phyloP scores from a whole-genome alignment of 2,113 vertebrate species.

The Patagioenas fasciata region DNA sequence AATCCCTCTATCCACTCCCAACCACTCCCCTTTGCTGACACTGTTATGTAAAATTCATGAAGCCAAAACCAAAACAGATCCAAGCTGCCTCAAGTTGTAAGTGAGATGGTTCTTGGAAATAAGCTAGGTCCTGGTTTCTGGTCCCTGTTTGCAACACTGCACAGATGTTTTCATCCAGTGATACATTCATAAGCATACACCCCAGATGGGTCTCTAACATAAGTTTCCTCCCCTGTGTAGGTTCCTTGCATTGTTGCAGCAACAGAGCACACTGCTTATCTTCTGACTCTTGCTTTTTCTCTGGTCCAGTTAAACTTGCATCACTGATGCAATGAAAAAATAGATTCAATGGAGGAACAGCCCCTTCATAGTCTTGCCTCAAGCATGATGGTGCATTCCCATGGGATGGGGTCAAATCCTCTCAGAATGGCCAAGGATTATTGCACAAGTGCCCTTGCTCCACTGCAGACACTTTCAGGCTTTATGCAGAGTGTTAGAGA shows the following conservation, averaged over 20 bases:
- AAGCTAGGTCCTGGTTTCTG: background rate
- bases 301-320: background rate
- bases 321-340: background rate
- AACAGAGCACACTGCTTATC: background rate
- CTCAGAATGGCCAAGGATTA: background rate
- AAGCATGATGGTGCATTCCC: background rate
- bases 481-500: background rate
- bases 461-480: background rate
- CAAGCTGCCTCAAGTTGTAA: background rate
- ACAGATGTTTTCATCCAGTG: background rate
- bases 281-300: background rate
- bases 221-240: background rate
- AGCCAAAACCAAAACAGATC: background rate
- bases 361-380: background rate
- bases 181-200: background rate
- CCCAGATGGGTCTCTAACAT: background rate
- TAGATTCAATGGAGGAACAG: background rate
- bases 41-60: background rate
- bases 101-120: background rate
- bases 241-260: background rate
- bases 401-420: background rate
- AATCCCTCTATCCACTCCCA: background rate
- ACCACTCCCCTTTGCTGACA: background rate
- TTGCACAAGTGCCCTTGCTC: accelerated
- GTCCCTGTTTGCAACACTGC: accelerated